Conservation (phyloP, 2,113 vertebrate genomes). For the Chaetorhynchus papuensis region DNA sequence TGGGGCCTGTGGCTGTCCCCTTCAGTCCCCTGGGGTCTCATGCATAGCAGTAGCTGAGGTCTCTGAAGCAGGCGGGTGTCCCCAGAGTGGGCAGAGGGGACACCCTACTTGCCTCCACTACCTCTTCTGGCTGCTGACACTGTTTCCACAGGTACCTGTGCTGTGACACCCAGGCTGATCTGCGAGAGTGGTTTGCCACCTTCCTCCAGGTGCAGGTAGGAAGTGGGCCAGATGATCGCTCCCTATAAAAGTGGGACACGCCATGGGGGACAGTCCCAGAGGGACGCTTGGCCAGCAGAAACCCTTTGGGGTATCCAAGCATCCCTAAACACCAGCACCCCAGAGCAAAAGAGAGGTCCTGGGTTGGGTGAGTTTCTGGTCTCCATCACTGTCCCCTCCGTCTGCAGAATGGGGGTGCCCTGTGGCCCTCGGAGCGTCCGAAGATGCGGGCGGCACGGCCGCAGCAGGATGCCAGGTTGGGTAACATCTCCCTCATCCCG, state of each 20-base stretch:
- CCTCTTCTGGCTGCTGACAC: neutral
- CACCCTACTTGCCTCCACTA: neutral
- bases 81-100: neutral
- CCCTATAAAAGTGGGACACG: neutral
- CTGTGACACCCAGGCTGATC: slow-evolving; percentile 85
- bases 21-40: neutral
- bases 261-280: neutral
- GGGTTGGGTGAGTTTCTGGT: rapidly evolving
- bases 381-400: neutral
- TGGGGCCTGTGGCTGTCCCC: neutral
- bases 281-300: neutral
- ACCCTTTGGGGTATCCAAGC: neutral
- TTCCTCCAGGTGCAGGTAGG: slow-evolving; percentile 89
- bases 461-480: slow-evolving; percentile 77
- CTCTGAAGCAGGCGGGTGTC: neutral
- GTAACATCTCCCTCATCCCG: slow-evolving; percentile 90
- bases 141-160: slow-evolving; percentile 84
- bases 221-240: neutral
- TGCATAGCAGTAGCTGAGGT: neutral
- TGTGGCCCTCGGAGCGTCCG: slow-evolving; percentile 84
- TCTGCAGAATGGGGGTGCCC: slow-evolving; percentile 72
- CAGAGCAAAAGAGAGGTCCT: neutral
- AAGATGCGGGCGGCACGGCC: slow-evolving; percentile 61
- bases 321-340: neutral
- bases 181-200: slow-evolving; percentile 90